phyloP scores from a whole-genome alignment of 2,888 invertebrate genomes.

The Mayetiola destructor region DNA sequence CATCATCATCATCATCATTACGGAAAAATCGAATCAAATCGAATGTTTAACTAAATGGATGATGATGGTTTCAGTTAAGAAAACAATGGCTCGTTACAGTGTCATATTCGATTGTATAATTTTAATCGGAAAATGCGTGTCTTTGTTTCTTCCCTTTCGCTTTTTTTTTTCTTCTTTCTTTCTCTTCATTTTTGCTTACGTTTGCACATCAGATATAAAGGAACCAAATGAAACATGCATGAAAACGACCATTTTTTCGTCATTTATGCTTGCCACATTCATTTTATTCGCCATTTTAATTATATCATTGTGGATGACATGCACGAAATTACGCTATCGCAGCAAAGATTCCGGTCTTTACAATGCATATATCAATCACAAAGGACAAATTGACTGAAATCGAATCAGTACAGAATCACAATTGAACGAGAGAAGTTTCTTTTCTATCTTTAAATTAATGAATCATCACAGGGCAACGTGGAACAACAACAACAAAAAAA shows the following conservation, averaged over 20 bases:
- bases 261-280: slow-evolving; percentile 51
- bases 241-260: slow-evolving; percentile 48
- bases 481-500: too few species aligned
- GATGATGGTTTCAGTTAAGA: too few species aligned
- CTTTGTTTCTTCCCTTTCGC: too few species aligned
- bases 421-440: too few species aligned
- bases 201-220: slow-evolving; percentile 17
- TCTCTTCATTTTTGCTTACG: neutral
- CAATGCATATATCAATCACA: slow-evolving; percentile 46
- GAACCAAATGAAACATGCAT: slow-evolving; percentile 48
- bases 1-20: neutral
- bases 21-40: neutral
- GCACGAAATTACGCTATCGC: slow-evolving; percentile 53
- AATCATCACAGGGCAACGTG: too few species aligned
- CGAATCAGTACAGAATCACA: too few species aligned
- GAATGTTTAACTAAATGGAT: too few species aligned
- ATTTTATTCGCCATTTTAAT: slow-evolving; percentile 56
- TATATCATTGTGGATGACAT: slow-evolving; percentile 59
- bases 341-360: slow-evolving; percentile 36
- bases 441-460: too few species aligned
- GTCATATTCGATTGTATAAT: neutral
- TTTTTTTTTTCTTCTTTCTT: too few species aligned
- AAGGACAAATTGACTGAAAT: slow-evolving; percentile 44
- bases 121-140: neutral
- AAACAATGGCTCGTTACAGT: neutral